Evolutionary conservation across 1,140 invertebrate species (phyloP).

Genomic region (Plectrocnemia conspersa): DNA sequence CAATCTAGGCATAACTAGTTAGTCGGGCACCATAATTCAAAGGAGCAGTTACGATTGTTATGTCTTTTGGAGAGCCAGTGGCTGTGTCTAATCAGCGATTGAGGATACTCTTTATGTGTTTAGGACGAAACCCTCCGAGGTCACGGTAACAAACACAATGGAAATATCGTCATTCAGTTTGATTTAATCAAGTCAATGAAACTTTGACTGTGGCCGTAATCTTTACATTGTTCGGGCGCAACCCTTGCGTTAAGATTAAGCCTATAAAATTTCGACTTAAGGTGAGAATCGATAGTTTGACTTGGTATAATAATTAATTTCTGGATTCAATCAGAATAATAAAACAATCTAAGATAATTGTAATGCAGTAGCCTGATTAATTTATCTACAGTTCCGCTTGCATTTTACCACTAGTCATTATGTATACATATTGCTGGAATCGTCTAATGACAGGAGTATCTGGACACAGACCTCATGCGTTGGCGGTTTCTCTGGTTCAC

Average conservation of each 20-base stretch:
- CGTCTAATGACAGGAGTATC: too few relatives aligned
- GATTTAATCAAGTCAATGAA: constrained; percentile 24
- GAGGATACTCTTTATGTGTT: constrained; percentile 18
- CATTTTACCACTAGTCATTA: too few relatives aligned
- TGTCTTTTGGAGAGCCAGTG: constrained; percentile 1
- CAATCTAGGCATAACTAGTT: too few relatives aligned
- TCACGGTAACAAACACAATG: constrained; percentile 17
- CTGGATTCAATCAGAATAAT: too few relatives aligned
- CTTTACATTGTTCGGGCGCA: background rate
- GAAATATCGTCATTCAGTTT: constrained; percentile 14
- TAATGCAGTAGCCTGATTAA: too few relatives aligned
- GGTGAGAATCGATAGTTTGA: too few relatives aligned
- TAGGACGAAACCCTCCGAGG: constrained; percentile 15
- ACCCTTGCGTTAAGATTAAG: too few relatives aligned
- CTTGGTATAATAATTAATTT: too few relatives aligned
- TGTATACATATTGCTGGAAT: too few relatives aligned
- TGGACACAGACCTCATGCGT: background rate
- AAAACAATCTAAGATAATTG: too few relatives aligned
- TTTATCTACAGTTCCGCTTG: too few relatives aligned
- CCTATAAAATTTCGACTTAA: too few relatives aligned
- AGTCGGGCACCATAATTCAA: background rate
- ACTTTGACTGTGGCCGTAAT: background rate
- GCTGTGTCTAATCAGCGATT: constrained; percentile 14
- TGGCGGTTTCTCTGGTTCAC: background rate
- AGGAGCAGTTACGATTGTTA: constrained; percentile 4